phyloP scores from a whole-genome alignment of 2,113 vertebrate species.

The Bettongia penicillata region DNA sequence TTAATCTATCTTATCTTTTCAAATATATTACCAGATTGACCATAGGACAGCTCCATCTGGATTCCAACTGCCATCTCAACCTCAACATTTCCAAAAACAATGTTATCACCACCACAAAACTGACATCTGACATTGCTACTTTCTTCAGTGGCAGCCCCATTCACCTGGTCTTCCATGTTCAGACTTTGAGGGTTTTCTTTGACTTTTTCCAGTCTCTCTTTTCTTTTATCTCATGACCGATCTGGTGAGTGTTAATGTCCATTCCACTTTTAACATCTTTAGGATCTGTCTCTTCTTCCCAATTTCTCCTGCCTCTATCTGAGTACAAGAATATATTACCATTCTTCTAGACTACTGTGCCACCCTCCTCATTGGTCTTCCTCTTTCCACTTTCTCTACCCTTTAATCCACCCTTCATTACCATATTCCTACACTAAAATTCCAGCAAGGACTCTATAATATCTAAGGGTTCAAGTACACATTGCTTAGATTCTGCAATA shows the following conservation, averaged over 20 bases:
- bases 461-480: neutral
- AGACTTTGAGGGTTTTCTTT: neutral
- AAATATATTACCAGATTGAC: no score
- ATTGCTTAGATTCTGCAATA: neutral
- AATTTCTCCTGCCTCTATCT: neutral
- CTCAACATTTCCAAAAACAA: no score
- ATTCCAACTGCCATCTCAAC: no score
- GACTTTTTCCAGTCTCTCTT: neutral
- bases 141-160: neutral
- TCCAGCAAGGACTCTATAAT: neutral
- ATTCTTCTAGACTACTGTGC: neutral
- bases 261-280: neutral
- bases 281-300: neutral
- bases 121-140: neutral
- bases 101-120: neutral
- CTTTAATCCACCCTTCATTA: neutral
- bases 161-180: neutral
- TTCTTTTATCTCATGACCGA: neutral
- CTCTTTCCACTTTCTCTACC: neutral
- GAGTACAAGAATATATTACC: neutral
- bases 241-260: neutral
- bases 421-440: neutral
- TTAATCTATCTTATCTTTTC: neutral
- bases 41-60: no score
- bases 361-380: neutral